Base-by-base conservation (phyloP, 2,113 vertebrate genomes). In the Pseudopipra pipra region DNA sequence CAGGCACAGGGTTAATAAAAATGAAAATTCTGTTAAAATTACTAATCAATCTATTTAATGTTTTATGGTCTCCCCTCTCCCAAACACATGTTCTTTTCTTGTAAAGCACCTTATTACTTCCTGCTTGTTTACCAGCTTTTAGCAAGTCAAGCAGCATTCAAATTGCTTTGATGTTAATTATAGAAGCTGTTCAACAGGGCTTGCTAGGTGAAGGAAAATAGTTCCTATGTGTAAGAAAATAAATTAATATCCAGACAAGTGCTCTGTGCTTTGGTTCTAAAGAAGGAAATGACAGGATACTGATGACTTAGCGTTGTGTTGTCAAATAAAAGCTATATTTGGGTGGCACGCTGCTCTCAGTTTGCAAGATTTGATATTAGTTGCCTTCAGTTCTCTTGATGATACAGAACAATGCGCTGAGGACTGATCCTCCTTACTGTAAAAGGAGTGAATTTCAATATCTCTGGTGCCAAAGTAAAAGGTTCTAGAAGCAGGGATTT, bases 141-240 rank as follows among this genome's bases (percentile, higher is more conserved):
- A 94, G 90, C 93, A 92, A 94, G 88, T 96, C 79, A 78, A 88
- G 82, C 92, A 95, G 92, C 95, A 96, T 96, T 94, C 85, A 88
- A 14, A 90, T 90, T 92, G 88, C 93, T 97, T 97, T 96, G 95
- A 96, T 95, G 92, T 84, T 96, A 96, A 96, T 96, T 97, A 90
- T 87, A 87, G 91, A 94, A 96, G 55, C 41, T 95, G 72, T 67
- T 95, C 93, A 68, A 37, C 84, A 96, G 59, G 78, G 43, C 52
- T 94, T 80, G 82, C 72, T 96, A 90, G 93, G 93, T 96, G 85
- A 84, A 51, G 72, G 68, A 78, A 95, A 93, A 88, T 61, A 93
- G 52, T 82, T 96, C 39, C 2, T 83, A 52, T 72, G 59, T 94
- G 92, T 81, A 89, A 94, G 95, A 81, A 91, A 94, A 89, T 96